These are phyloP conservation scores for Ispidina picta DNA, from an alignment of 2,797 vertebrate species.

Conservation along the genomic window DNA sequence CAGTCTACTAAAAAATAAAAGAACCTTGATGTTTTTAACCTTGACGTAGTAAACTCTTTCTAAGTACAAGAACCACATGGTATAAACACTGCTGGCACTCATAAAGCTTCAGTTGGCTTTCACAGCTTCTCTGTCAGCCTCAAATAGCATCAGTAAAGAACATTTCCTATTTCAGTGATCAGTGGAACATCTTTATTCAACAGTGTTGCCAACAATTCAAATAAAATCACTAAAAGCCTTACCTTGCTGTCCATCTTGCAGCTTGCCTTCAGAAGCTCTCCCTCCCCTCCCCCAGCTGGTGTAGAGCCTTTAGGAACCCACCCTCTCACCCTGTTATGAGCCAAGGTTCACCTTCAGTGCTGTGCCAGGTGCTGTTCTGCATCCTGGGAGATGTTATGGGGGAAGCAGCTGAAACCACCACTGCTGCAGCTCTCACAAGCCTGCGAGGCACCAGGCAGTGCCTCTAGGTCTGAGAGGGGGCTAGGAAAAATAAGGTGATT, in stretches of 20 bases:
- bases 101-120: not conserved
- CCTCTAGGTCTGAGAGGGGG: not conserved
- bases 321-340: not conserved
- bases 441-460: not conserved
- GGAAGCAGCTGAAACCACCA: not conserved
- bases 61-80: not conserved
- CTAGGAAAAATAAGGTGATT: not conserved
- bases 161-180: not conserved
- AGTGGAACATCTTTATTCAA: not conserved
- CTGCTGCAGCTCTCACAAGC: not conserved
- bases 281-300: too few species aligned
- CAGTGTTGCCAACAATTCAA: not conserved
- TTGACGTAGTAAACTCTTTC: not conserved
- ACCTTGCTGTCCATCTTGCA: not conserved
- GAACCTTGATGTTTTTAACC: not conserved
- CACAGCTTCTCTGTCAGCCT: not conserved
- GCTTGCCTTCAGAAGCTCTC: not conserved
- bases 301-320: fast-evolving
- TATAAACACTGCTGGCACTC: not conserved
- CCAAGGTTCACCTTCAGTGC: not conserved
- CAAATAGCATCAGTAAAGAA: not conserved
- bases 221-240: not conserved
- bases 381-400: not conserved
- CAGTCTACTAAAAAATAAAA: slow-evolving; percentile 10
- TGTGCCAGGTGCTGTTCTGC: not conserved